Evolutionary conservation across 2,113 vertebrate species (phyloP).

Genomic region (Ondatra zibethicus): DNA sequence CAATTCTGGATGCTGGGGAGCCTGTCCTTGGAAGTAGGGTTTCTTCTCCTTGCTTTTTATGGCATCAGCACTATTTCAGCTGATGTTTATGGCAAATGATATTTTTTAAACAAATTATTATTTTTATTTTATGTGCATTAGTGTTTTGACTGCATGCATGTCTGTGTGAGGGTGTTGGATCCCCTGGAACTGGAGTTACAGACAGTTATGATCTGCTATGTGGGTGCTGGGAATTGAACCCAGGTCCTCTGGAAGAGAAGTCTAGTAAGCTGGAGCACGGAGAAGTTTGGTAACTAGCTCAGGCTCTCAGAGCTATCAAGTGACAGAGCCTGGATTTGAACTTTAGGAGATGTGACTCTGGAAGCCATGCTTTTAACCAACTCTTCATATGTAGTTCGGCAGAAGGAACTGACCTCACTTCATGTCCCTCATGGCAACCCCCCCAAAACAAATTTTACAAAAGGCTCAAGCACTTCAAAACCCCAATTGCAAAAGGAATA

Average conservation of each 20-base stretch:
- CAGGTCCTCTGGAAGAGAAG: neutral
- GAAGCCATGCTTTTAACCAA: slow-evolving; percentile 15
- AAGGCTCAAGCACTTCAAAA: neutral
- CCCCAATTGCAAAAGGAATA: neutral
- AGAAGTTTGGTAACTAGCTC: neutral
- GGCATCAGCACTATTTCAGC: neutral
- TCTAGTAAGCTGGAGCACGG: neutral
- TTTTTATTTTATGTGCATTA: neutral
- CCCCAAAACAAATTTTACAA: neutral
- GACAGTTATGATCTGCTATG: neutral
- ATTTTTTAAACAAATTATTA: neutral
- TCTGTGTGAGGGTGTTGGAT: neutral
- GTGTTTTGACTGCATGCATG: neutral
- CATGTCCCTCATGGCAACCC: neutral
- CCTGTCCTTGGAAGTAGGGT: neutral
- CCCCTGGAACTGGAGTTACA: neutral
- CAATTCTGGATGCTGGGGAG: neutral
- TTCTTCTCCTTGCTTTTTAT: neutral
- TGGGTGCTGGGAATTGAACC: neutral
- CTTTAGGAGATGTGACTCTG: neutral
- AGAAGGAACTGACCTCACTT: neutral
- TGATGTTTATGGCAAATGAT: neutral
- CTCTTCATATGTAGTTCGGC: neutral
- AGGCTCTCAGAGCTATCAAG: neutral
- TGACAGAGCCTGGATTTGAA: neutral